phyloP scores from a whole-genome alignment of 2,113 vertebrate genomes.

The Actinemys pallida region DNA sequence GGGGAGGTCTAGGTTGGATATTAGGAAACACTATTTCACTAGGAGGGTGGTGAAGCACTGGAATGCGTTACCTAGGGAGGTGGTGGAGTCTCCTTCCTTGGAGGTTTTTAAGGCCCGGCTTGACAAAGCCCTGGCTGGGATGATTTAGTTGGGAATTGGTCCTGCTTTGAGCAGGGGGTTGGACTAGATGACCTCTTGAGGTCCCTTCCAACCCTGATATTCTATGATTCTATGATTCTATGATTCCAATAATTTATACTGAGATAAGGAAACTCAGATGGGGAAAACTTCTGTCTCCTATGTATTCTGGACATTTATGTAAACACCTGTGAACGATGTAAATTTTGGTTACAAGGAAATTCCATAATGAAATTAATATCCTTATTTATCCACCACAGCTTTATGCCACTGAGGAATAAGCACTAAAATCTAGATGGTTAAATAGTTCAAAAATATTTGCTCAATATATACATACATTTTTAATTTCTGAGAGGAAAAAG shows the following conservation, averaged over 20 bases:
- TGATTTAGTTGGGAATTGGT: too few species aligned
- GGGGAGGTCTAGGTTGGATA: too few species aligned
- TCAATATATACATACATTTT: conserved; percentile 33
- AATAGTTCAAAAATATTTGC: conserved; percentile 35
- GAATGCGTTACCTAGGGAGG: too few species aligned
- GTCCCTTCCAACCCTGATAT: too few species aligned
- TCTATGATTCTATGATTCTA: too few species aligned
- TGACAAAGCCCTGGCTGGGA: too few species aligned
- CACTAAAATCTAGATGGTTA: conserved; percentile 41
- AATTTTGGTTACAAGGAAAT: not conserved
- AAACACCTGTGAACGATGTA: not conserved
- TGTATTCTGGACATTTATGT: not conserved
- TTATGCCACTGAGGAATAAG: not conserved
- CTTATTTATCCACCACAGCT: not conserved
- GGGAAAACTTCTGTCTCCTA: not conserved
- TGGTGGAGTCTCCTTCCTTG: too few species aligned
- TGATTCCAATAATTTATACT: not conserved
- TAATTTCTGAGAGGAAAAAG: conserved; percentile 22
- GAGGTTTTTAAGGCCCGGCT: too few species aligned
- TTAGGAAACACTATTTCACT: too few species aligned
- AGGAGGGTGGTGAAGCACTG: too few species aligned
- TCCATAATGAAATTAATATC: not conserved
- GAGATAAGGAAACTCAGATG: not conserved
- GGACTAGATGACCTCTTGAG: too few species aligned
- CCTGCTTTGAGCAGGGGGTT: too few species aligned